Percentiles rank a stretch among this genome's conserved stretches.
These are phyloP conservation scores for Dryobotodes eremita DNA, from an alignment of 2,888 invertebrate species.

Conservation along the genomic window DNA sequence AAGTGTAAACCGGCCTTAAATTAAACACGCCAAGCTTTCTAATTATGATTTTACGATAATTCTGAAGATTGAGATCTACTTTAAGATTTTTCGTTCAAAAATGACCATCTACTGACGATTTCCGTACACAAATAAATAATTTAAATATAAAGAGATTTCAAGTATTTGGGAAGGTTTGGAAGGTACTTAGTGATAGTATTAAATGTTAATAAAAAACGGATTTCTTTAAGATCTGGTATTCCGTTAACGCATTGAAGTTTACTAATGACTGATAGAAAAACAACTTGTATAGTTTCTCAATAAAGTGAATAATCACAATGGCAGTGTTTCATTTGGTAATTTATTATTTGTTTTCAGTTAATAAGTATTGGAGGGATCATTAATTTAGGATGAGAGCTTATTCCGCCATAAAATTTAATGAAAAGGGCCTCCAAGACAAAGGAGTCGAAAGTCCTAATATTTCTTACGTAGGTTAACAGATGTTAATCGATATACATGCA, in stretches of 20 bases:
- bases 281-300: background rate
- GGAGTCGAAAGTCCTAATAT: background rate
- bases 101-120: constrained; percentile 48
- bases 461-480: background rate
- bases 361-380: constrained; percentile 12
- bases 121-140: constrained; percentile 15
- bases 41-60: background rate
- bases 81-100: constrained; percentile 5
- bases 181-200: constrained; percentile 34
- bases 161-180: constrained; percentile 54
- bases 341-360: background rate
- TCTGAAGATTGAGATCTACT: background rate
- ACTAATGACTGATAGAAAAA: background rate
- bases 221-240: constrained; percentile 51
- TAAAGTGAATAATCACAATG: constrained; percentile 10
- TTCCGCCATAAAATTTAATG: background rate
- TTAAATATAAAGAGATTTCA: background rate
- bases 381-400: background rate
- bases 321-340: constrained; percentile 28
- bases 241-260: constrained; percentile 1
- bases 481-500: background rate
- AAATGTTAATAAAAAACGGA: constrained; percentile 4
- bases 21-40: background rate
- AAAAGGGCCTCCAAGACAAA: no score
- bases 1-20: background rate